Evolutionary conservation across 2,797 vertebrate species (phyloP), one percentile per base, ranked within the genome.

Genomic region (Psittacula echo): DNA sequence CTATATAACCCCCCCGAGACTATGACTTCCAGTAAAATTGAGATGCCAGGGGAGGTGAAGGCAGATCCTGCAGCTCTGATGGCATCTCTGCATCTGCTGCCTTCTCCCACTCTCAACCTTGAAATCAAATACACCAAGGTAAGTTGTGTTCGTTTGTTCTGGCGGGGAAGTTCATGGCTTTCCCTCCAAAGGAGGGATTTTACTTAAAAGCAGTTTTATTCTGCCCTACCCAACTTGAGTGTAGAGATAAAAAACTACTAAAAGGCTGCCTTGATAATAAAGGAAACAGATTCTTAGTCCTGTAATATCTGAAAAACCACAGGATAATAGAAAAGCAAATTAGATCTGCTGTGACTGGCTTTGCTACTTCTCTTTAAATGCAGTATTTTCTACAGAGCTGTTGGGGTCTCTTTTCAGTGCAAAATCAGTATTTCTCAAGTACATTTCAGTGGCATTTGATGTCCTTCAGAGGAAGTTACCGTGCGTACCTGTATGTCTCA

Each of bases 121-220:
- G 99, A 99, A 97, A 99, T 99, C 98, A 99, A 99, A 98, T 98
- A 99, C 98, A 99, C 98, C 88, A 99, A 99, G 99, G 99, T 99
- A 97, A 96, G 98, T 93, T 92, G 90, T 54, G 78, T 71, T 93
- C 85, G 24, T 80, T 67, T 83, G 30, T 64, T 90, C 54, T 30
- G 84, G 45, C 85, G 74, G 74, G 89, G 70, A 85, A 80, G 60
- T 76, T 75, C 11, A 10, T 2, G 37, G 13, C 29, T 89, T 48
- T 73, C 65, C 54, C 51, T 62, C 44, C 54, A 76, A 65, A 91
- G 18, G 53, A 79, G 85, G 54, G 45, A 64, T 85, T 92, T 94
- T 93, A 19, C 85, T 95, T 84, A 66, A 91, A 84, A 90, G 81
- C 66, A 22, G 26, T 82, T 73, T 84, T 24, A 17, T 80, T 67